Conservation (phyloP, 2,797 vertebrate genomes). For the Vultur gryphus region DNA sequence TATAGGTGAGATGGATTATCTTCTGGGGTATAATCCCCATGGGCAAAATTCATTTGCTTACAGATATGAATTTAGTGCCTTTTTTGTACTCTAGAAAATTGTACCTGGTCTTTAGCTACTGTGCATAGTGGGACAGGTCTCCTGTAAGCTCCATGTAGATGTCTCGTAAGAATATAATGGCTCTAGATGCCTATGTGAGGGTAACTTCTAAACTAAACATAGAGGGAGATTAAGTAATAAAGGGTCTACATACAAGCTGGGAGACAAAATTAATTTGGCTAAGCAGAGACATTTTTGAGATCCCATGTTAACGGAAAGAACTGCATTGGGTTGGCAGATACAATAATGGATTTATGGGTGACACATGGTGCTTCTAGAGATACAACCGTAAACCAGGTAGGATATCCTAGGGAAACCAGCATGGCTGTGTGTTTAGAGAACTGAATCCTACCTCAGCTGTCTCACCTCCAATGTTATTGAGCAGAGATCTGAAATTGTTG, state of each 20-base stretch:
- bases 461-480: background rate
- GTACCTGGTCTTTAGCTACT: background rate
- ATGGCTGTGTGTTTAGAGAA: background rate
- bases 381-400: background rate
- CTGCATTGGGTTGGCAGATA: too few species aligned
- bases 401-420: background rate
- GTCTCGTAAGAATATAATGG: background rate
- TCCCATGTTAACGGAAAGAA: background rate
- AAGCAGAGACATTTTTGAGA: background rate
- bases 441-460: background rate
- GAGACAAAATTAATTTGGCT: background rate
- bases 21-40: background rate
- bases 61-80: background rate
- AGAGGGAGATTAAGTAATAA: background rate
- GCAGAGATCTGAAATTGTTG: background rate
- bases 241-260: background rate
- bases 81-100: background rate
- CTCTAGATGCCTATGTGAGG: background rate
- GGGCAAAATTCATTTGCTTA: background rate
- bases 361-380: background rate
- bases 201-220: background rate
- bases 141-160: background rate
- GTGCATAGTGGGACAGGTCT: background rate
- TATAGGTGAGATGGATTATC: background rate
- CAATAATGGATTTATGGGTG: background rate